Evolutionary conservation across 2,888 invertebrate species (phyloP).

Genomic region (Volucella bombylans): DNA sequence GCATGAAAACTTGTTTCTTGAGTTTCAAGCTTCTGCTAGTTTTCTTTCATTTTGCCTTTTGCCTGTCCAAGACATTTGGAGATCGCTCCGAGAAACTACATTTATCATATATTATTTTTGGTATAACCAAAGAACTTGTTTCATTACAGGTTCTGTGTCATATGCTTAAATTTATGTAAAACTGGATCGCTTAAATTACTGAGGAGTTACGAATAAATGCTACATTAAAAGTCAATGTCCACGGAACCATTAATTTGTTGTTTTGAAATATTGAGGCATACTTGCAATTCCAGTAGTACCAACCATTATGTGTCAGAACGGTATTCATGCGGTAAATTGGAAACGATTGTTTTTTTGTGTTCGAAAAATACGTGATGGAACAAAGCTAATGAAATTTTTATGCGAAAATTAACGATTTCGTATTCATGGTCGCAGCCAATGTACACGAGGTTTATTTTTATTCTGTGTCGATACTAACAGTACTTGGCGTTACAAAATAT

Average conservation of each 20-base stretch:
- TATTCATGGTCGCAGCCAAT: neutral
- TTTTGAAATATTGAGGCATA: constrained; percentile 8
- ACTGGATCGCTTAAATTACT: neutral
- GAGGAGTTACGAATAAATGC: neutral
- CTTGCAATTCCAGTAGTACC: neutral
- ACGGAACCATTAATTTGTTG: neutral
- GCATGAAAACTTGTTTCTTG: too few species aligned
- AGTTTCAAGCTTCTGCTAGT: neutral
- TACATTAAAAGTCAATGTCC: neutral
- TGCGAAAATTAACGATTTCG: neutral
- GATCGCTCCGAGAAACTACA: neutral
- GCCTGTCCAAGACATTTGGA: neutral
- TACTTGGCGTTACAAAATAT: constrained; percentile 16
- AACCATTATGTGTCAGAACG: neutral
- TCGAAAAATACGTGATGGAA: constrained; percentile 5
- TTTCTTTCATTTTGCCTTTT: neutral
- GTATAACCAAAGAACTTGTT: neutral
- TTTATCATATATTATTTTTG: neutral
- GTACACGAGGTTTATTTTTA: neutral
- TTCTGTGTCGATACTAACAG: neutral
- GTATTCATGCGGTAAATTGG: constrained; percentile 9
- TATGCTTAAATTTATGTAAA: constrained; percentile 1
- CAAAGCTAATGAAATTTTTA: neutral
- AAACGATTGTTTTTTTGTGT: neutral
- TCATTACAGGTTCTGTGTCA: constrained; percentile 1